Evolutionary conservation across 2,797 vertebrate species (phyloP).

Genomic region (Xenentodon cancila): DNA sequence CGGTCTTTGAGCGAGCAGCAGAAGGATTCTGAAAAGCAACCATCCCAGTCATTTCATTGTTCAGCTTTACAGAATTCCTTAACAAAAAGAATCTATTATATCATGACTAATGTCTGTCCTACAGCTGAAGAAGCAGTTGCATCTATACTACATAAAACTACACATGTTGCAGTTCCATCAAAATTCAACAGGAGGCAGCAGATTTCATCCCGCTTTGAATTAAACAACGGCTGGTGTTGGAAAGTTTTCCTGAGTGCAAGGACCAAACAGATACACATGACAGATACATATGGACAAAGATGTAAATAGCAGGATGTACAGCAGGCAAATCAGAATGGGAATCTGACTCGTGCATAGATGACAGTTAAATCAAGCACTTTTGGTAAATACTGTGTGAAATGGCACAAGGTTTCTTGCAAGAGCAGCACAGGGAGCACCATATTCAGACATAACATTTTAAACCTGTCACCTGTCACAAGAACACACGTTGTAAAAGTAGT

Average conservation of each 20-base stretch:
- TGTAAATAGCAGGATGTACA: neutral
- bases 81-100: slow-evolving; percentile 54
- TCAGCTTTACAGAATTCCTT: slow-evolving; percentile 47
- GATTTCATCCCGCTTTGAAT: slow-evolving; percentile 44
- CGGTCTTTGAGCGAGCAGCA: slow-evolving; percentile 40
- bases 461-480: slow-evolving; percentile 9
- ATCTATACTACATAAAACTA: slow-evolving; percentile 30
- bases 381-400: slow-evolving; percentile 14
- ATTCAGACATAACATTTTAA: slow-evolving; percentile 10
- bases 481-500: slow-evolving; percentile 11
- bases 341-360: slow-evolving; percentile 4
- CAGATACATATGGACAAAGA: neutral
- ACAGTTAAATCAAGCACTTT: neutral
- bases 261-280: slow-evolving; percentile 49
- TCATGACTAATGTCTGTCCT: slow-evolving; percentile 28
- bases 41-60: slow-evolving; percentile 35
- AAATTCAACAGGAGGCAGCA: slow-evolving; percentile 31
- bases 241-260: slow-evolving; percentile 77
- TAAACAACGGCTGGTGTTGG: slow-evolving; percentile 62
- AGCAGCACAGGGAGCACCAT: slow-evolving; percentile 45
- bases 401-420: neutral
- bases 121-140: slow-evolving; percentile 26
- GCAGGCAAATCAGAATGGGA: neutral
- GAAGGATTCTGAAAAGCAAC: slow-evolving; percentile 40
- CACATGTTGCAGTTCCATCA: neutral